phyloP scores from a whole-genome alignment of 2,888 invertebrate species.

The Spodoptera picta region DNA sequence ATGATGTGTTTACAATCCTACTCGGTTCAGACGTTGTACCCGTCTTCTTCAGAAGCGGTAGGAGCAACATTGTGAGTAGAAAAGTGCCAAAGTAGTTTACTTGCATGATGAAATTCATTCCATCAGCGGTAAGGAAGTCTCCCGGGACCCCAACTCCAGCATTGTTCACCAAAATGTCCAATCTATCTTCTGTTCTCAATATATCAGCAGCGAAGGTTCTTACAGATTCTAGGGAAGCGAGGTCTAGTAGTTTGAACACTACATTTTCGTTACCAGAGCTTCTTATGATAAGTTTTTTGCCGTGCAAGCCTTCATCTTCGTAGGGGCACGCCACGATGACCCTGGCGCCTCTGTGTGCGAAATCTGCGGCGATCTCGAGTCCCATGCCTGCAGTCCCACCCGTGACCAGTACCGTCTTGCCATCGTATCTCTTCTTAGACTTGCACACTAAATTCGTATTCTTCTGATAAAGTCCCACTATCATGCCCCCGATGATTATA shows the following conservation, averaged over 20 bases:
- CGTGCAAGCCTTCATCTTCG: slow-evolving; percentile 73
- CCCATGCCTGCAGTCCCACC: slow-evolving; percentile 84
- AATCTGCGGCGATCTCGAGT: slow-evolving; percentile 77
- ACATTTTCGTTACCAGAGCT: slow-evolving; percentile 91
- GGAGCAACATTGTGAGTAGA: slow-evolving; percentile 95
- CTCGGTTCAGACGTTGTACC: slow-evolving; percentile 89
- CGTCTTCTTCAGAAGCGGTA: slow-evolving; percentile 92
- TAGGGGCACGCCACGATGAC: slow-evolving; percentile 83
- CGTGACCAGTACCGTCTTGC: slow-evolving; percentile 78
- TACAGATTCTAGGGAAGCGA: slow-evolving; percentile 92
- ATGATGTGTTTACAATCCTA: slow-evolving; percentile 94
- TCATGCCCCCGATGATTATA: slow-evolving; percentile 64
- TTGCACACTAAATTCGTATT: slow-evolving; percentile 79
- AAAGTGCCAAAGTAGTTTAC: slow-evolving; percentile 98
- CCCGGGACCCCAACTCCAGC: slow-evolving; percentile 93
- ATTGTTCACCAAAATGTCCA: slow-evolving; percentile 96
- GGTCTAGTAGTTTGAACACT: slow-evolving; percentile 91
- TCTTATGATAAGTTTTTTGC: slow-evolving; percentile 89
- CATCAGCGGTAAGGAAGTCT: slow-evolving; percentile 91
- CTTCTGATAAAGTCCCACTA: slow-evolving; percentile 79
- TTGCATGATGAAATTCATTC: slow-evolving; percentile 95
- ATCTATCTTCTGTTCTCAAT: slow-evolving; percentile 90
- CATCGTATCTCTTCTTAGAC: slow-evolving; percentile 76
- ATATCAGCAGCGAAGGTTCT: slow-evolving; percentile 94
- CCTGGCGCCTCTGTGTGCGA: slow-evolving; percentile 78